Evolutionary conservation across 2,888 invertebrate species (phyloP), one percentile per base, ranked within the genome.

Genomic region (Torymus auratus): DNA sequence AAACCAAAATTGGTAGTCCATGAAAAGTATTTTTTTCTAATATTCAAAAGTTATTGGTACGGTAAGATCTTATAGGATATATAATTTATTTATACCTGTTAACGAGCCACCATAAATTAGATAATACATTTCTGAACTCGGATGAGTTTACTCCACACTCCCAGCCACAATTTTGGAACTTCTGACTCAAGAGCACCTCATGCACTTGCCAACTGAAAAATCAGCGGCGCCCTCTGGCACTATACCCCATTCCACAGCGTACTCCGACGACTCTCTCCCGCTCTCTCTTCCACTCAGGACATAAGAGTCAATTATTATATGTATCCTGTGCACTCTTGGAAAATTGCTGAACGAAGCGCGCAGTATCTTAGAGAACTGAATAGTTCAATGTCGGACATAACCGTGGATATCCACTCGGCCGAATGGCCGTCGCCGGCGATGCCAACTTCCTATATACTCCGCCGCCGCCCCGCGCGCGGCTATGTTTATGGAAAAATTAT

Each of bases 401-500:
- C 28, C 28, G 28, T 28, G 13, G 28, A 78, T 84, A 86, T 85
- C 86, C 85, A 86, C 86, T 87, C 85, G 84, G 86, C 82, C 84
- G 83, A 84, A 85, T 85, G 84, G 84, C 82, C 23, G n/a, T 15
- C 14, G 17, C 28, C 17, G 83, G 80, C 85, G 83, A 84, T 85
- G 87, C 87, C 87, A 86, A 87, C 41, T 73, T 56, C 15, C 28
- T 62, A 14, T 58, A 5, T 28, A 52, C 2, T 17, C 23, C 14
- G 83, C 14, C 85, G 83, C 78, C 78, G 84, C 82, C 83, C 87
- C 28, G 28, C 3, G 28, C 28, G 14, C 3, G 11, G 60, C 80
- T 78, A 84, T 83, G 84, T 87, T 88, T 87, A 88, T 86, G 84
- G 83, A 83, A 84, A 86, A 86, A 87, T 88, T 88, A 88, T 88